A percentile compares a stretch with the other conserved stretches of the same genome.
phyloP scores from a whole-genome alignment of 2,888 invertebrate genomes.

The Halictus quadricinctus region DNA sequence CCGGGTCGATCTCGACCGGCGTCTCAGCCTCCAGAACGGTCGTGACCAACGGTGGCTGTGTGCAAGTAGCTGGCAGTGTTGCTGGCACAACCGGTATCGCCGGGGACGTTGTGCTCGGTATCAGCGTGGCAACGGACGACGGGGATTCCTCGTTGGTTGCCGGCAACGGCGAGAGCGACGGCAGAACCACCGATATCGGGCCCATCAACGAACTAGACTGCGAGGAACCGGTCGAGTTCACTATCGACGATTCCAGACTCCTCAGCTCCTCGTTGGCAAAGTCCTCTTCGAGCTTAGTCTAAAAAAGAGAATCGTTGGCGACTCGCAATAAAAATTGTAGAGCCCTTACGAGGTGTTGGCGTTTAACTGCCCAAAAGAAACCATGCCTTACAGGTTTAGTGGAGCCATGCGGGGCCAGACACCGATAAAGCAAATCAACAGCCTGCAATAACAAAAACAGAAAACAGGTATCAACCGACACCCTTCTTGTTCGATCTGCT shows the following conservation, averaged over 20 bases:
- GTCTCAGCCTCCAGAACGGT: constrained; percentile 74
- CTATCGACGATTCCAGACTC: constrained; percentile 72
- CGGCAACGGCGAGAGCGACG: constrained; percentile 77
- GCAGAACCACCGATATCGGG: constrained; percentile 78
- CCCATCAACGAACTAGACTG: constrained; percentile 70
- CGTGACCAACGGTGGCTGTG: constrained; percentile 63
- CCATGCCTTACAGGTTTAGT: constrained; percentile 82
- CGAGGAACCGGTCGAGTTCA: constrained; percentile 52
- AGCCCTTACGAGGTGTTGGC: constrained; percentile 58
- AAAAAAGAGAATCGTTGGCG: constrained; percentile 71
- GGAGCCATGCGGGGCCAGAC: constrained; percentile 83
- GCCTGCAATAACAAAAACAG: constrained; percentile 82
- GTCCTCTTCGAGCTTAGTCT: constrained; percentile 81
- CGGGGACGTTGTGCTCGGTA: constrained; percentile 65
- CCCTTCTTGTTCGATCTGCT: constrained; percentile 59
- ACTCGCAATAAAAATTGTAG: constrained; percentile 66
- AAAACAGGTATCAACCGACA: constrained; percentile 81
- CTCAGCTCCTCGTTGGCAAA: constrained; percentile 78
- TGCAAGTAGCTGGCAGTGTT: constrained; percentile 69
- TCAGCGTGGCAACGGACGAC: constrained; percentile 68
- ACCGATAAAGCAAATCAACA: constrained; percentile 82
- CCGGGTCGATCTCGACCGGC: constrained; percentile 74
- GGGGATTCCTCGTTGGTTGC: constrained; percentile 62
- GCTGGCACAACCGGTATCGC: constrained; percentile 67
- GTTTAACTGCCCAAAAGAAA: constrained; percentile 79